phyloP scores from a whole-genome alignment of 2,888 invertebrate species.

The Drosophila longiperda region DNA sequence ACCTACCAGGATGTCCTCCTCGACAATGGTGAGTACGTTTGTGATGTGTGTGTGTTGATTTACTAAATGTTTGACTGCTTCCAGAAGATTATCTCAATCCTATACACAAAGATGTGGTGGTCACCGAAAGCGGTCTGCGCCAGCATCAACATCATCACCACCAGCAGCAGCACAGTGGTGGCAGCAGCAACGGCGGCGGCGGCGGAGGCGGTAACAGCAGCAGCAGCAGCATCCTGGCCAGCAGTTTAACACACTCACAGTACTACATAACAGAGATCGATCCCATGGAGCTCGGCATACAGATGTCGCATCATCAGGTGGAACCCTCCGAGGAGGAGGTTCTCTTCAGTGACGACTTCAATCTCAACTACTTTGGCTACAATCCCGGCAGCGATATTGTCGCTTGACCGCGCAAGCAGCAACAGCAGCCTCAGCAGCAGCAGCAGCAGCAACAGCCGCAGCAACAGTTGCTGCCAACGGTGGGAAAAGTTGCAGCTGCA shows the following conservation, averaged over 20 bases:
- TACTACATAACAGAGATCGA: conserved; percentile 85
- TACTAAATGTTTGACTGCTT: conserved; percentile 19
- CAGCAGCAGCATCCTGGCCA: conserved; percentile 24
- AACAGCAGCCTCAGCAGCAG: conserved; percentile 17
- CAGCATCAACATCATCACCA: conserved; percentile 58
- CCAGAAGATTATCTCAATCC: conserved; percentile 88
- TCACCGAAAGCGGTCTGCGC: conserved; percentile 90
- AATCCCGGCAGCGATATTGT: conserved; percentile 84
- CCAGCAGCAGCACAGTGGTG: conserved; percentile 22
- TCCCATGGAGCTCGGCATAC: conserved; percentile 85
- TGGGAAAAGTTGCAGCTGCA: conserved; percentile 26
- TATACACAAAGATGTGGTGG: conserved; percentile 91
- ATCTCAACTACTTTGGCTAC: conserved; percentile 85
- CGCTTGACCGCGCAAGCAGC: conserved; percentile 82
- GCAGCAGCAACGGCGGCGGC: conserved; percentile 23
- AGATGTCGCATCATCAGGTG: conserved; percentile 82
- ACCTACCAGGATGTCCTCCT: conserved; percentile 84
- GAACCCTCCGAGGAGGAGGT: conserved; percentile 83
- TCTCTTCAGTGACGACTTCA: conserved; percentile 85
- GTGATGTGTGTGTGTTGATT: background rate
- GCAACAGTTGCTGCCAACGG: conserved; percentile 16
- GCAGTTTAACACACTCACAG: conserved; percentile 65
- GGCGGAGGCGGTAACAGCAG: conserved; percentile 4
- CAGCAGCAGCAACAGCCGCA: conserved; percentile 37
- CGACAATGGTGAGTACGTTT: conserved; percentile 80